Conservation (phyloP, 2,888 invertebrate species). For the Tipula unca region DNA sequence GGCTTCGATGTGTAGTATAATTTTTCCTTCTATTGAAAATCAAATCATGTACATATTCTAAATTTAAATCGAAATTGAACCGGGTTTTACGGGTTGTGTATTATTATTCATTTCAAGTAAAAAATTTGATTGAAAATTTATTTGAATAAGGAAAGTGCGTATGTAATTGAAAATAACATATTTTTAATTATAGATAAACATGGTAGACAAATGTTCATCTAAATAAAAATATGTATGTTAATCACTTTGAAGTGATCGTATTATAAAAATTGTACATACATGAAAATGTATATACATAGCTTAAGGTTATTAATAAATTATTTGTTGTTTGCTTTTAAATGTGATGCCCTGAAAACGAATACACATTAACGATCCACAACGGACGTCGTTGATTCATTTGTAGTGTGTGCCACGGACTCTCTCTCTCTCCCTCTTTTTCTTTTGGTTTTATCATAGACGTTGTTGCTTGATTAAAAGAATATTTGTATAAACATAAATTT, state of each 20-base stretch:
- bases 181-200: not conserved
- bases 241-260: not conserved
- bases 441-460: not conserved
- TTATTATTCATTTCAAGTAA: not conserved
- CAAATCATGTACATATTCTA: not conserved
- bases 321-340: not conserved
- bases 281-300: not conserved
- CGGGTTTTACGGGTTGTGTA: not conserved
- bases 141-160: not conserved
- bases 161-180: not conserved
- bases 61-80: not conserved
- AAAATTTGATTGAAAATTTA: not conserved
- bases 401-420: not conserved
- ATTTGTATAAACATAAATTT: not conserved
- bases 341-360: not conserved
- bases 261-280: not conserved
- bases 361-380: not conserved
- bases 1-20: not conserved
- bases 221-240: not conserved
- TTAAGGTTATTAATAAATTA: not conserved
- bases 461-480: not conserved
- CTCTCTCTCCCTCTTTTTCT: not conserved
- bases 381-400: not conserved
- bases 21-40: not conserved
- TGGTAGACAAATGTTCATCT: not conserved